Evolutionary conservation across 2,888 invertebrate genomes (phyloP), one percentile per base, ranked within the genome.

Genomic region (Drosophila tripunctata): DNA sequence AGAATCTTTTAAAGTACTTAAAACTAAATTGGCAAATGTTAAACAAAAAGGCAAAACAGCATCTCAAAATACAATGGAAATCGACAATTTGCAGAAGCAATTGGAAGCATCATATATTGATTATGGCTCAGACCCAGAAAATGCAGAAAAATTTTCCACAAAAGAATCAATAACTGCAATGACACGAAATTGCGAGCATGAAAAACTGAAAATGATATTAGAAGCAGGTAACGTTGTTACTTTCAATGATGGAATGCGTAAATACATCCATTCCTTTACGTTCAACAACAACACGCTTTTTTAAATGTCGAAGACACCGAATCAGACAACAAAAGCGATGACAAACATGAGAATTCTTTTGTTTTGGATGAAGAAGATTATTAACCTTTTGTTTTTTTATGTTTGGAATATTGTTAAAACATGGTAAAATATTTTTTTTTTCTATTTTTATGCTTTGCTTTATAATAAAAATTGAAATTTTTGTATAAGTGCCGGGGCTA

Each of bases 1-100:
- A 6, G 45, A 45, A 12, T 45, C 45, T 30, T 6, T 31, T 8
- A 31, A 45, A 6, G 45, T 45, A 17, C 19, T 45, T 8, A 45
- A 31, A 19, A 31, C 45, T 1, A 45, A 31, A 6, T 31, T 45
- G 19, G 12, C 19, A 5, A 45, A 45, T 21, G 3, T 31, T 7
- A 45, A 45, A 17, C 45, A 33, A 19, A 45, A 45, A 45, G 45
- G 31, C 19, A 45, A 45, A 8, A 17, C 31, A 31, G 45, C 45
- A 10, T 21, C 45, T 2, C 31, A 45, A 12, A 21, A 45, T 31
- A 45, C 31, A 19, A 12, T 12, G 19, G 19, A 45, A 21, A 33
- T 45, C 19, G 45, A 45, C 31, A 45, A n/a, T 17, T 31, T 45
- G 44, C 45, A 19, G 17, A 33, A 45, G 45, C 33, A 45, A 33